Base-by-base conservation (phyloP, 1,140 invertebrate genomes). In the Cotesia chilonis region DNA sequence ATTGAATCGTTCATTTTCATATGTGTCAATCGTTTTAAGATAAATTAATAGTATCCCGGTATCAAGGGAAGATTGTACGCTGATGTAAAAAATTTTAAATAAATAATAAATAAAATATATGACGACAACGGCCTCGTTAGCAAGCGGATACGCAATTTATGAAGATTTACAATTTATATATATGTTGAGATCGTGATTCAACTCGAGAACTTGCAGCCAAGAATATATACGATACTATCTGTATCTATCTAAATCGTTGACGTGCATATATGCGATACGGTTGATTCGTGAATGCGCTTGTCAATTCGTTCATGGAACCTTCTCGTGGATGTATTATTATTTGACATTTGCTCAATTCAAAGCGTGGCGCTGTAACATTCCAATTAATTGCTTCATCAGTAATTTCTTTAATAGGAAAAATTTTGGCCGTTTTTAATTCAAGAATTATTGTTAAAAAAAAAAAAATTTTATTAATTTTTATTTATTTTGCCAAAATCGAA, bases 151-250 rank as follows among this genome's bases (percentile, higher is more conserved):
- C 66, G 47, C 66, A 68, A 68, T 68, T 68, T 28, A 68, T 12
- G 41, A 68, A 68, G 51, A 68, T 68, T 68, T 68, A 68, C 66
- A 68, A 68, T 68, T 68, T 68, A 68, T 68, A 66, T 66, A 55
- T 51, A 47, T 5, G 36, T 60, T 6, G 52, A 14, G 64, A 68
- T 68, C 66, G 51, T 36, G 47, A 68, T 68, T 10, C 51, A 63
- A 12, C 7, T 3, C 20, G 20, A 35, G 14, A 20, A 35, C 17
- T 17, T 55, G 5, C 1, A n/a, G 5, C 54, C 6, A 4, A 6
- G 20, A 28, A 10, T 20, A 28, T 47, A 47, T 47, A 47, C 10
- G 10, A 9, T 9, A 9, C 6, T 47, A 41, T 20, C 20, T 28
- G 17, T 55, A 17, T 55, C 0, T 14, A 55, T 55, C 17, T 55